Percentiles rank a stretch among this genome's conserved stretches.
phyloP scores from a whole-genome alignment of 2,797 vertebrate genomes.

The Pangasius sanitwongsei region DNA sequence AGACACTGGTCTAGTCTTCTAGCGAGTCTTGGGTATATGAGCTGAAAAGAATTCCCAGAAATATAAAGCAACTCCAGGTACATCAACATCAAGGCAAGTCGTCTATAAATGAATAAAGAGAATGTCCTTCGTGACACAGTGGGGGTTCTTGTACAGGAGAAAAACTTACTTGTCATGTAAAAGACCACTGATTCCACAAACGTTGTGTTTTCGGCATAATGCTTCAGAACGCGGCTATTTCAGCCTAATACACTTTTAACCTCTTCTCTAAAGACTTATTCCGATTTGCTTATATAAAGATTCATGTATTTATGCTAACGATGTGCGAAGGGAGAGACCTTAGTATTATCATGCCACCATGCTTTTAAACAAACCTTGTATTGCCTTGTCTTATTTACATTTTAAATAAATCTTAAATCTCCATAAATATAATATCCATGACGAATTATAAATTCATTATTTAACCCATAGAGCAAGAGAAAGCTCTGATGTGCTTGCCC shows the following conservation, averaged over 20 bases:
- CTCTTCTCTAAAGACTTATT: not conserved
- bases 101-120: not conserved
- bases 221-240: not conserved
- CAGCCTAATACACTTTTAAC: not conserved
- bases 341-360: not conserved
- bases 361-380: not conserved
- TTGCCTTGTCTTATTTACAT: not conserved
- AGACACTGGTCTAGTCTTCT: slow-evolving; percentile 2
- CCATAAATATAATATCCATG: not conserved
- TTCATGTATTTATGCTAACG: not conserved
- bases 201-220: not conserved
- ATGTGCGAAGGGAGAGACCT: not conserved
- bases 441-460: not conserved
- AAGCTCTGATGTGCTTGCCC: not conserved
- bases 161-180: not conserved
- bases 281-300: not conserved
- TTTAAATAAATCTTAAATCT: not conserved
- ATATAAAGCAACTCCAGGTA: not conserved
- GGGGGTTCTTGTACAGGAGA: not conserved
- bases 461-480: not conserved
- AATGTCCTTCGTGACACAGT: not conserved
- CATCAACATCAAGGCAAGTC: not conserved
- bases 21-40: not conserved
- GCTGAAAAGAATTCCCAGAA: not conserved
- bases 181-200: not conserved